Percentiles rank a stretch among this genome's conserved stretches.
phyloP scores from a whole-genome alignment of 2,797 vertebrate genomes.

The Garrulus glandarius region DNA sequence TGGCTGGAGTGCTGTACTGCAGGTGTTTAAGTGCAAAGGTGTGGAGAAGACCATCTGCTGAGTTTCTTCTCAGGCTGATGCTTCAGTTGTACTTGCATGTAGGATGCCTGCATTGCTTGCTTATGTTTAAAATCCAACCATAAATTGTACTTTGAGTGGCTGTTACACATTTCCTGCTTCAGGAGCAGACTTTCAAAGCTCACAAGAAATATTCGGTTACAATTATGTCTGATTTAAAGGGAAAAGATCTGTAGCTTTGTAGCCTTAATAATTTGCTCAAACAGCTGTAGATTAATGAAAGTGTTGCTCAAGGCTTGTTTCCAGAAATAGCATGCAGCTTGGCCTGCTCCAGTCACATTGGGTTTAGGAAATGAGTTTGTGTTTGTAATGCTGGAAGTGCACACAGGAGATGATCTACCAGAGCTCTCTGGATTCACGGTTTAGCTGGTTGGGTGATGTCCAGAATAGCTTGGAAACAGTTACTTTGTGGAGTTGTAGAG shows the following conservation, averaged over 20 bases:
- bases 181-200: constrained; percentile 29
- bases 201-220: constrained; percentile 27
- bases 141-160: background rate
- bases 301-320: constrained; percentile 63
- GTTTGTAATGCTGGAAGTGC: background rate
- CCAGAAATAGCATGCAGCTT: constrained; percentile 6
- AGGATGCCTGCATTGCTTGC: background rate
- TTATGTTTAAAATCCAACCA: background rate
- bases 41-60: background rate
- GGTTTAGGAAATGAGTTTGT: constrained; percentile 28
- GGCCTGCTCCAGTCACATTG: background rate
- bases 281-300: constrained; percentile 66
- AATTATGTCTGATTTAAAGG: constrained; percentile 35
- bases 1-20: background rate
- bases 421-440: background rate
- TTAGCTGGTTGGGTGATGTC: background rate
- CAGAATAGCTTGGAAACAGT: background rate
- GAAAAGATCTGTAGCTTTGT: constrained; percentile 48
- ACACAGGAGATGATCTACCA: background rate
- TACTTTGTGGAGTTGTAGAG: background rate
- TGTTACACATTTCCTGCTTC: background rate
- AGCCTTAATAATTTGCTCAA: constrained; percentile 62
- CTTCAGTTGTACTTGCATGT: background rate
- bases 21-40: background rate
- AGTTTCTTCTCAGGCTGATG: background rate